A percentile compares a stretch with the other conserved stretches of the same genome.
Evolutionary conservation across 1,140 invertebrate species (phyloP).

Genomic region (Alviniconcha marisindica): DNA sequence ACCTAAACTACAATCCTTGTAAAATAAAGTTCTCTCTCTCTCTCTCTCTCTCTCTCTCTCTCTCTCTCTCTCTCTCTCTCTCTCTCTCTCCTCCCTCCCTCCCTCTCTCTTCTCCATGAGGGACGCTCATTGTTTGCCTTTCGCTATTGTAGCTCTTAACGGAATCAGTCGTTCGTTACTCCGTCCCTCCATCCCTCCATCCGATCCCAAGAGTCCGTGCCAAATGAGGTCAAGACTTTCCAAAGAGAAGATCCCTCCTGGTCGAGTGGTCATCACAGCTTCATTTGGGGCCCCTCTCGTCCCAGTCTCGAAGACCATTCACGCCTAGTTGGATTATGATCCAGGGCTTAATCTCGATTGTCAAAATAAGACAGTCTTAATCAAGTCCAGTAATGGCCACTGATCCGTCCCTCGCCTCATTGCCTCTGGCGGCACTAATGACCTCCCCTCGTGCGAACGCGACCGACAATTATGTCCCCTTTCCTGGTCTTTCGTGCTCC

Average conservation of each 20-base stretch:
- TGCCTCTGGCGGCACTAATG: background rate
- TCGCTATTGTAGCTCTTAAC: too few species aligned
- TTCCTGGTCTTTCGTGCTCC: constrained; percentile 11
- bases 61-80: background rate
- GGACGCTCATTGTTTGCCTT: background rate
- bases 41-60: background rate
- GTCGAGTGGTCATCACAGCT: too few species aligned
- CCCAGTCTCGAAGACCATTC: too few species aligned
- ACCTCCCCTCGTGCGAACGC: background rate
- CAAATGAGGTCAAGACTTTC: too few species aligned
- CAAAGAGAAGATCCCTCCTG: too few species aligned
- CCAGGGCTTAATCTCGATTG: constrained; percentile 3
- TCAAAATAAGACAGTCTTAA: constrained; percentile 17
- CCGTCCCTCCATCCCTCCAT: too few species aligned
- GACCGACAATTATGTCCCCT: background rate
- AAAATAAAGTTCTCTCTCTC: too few species aligned
- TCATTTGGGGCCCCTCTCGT: too few species aligned
- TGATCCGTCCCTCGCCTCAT: background rate
- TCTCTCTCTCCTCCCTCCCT: background rate
- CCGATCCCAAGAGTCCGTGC: too few species aligned
- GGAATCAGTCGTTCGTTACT: too few species aligned
- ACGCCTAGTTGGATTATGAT: background rate
- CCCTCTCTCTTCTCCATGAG: background rate
- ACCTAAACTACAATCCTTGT: too few species aligned
- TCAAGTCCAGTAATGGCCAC: constrained; percentile 13